A percentile compares a stretch with the other conserved stretches of the same genome.
These are phyloP conservation scores for Schizothorax lantsangensis DNA, from an alignment of 2,797 vertebrate species.

Conservation along the genomic window DNA sequence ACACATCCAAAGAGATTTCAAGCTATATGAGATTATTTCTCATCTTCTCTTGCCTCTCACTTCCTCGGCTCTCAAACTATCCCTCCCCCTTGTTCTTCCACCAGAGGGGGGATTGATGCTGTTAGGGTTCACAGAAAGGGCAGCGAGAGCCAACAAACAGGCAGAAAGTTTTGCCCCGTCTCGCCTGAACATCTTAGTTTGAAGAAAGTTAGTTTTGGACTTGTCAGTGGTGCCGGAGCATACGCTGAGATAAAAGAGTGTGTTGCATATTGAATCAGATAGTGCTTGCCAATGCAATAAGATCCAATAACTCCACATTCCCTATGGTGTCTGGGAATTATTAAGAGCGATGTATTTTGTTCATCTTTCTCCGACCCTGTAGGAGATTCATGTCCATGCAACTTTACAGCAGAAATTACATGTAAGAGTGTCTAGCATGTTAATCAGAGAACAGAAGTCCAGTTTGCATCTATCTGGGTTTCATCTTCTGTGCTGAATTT, in stretches of 20 bases:
- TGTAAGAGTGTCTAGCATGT: neutral
- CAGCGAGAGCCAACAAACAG: constrained; percentile 67
- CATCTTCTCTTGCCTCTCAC: constrained; percentile 68
- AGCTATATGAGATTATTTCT: constrained; percentile 80
- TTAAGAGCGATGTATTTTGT: constrained; percentile 14
- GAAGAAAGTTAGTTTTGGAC: constrained; percentile 65
- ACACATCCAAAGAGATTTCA: constrained; percentile 75
- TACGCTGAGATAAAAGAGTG: neutral
- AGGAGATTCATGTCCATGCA: constrained; percentile 9
- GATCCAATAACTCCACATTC: constrained; percentile 32
- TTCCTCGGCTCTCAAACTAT: constrained; percentile 27
- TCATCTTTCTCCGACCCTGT: neutral
- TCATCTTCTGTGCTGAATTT: neutral
- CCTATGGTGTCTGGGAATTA: constrained; percentile 32
- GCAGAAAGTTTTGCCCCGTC: constrained; percentile 67
- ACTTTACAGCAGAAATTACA: constrained; percentile 22
- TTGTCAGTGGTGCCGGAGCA: constrained; percentile 59
- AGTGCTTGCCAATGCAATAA: neutral
- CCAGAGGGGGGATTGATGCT: constrained; percentile 69
- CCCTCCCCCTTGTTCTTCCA: constrained; percentile 30
- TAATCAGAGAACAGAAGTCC: neutral
- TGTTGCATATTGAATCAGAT: constrained; percentile 3
- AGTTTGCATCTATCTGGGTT: neutral
- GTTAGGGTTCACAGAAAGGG: constrained; percentile 75
- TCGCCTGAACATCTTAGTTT: constrained; percentile 65